These are phyloP conservation scores for Trinorchestia longiramus DNA, from an alignment of 1,140 invertebrate genomes.

Conservation along the genomic window DNA sequence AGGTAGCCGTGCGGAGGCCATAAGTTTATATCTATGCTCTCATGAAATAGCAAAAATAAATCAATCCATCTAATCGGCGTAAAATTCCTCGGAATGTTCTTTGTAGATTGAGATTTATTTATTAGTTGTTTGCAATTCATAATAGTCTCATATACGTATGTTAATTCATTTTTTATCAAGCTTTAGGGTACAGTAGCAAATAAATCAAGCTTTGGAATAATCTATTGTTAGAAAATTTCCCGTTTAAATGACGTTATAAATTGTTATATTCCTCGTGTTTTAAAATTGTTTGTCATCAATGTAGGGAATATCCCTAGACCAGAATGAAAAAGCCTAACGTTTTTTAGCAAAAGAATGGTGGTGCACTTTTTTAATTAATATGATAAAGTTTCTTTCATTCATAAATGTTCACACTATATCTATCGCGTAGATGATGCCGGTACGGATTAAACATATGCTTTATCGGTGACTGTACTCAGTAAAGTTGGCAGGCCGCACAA, in stretches of 20 bases:
- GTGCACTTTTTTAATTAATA: background rate
- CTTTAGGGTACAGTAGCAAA: too few relatives aligned
- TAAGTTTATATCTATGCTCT: background rate
- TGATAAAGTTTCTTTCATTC: background rate
- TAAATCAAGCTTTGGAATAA: background rate
- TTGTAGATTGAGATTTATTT: background rate
- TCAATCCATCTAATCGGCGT: background rate
- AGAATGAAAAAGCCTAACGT: background rate
- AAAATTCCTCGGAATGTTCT: background rate
- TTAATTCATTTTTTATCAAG: too few relatives aligned
- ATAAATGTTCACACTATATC: background rate
- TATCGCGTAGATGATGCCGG: background rate
- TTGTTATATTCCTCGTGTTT: background rate
- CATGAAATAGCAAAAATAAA: background rate
- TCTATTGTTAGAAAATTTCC: background rate
- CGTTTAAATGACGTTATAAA: background rate
- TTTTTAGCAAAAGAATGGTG: background rate
- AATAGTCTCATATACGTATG: too few relatives aligned
- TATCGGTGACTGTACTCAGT: conserved; percentile 18
- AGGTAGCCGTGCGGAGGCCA: background rate
- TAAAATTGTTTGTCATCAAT: background rate
- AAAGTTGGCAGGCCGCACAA: conserved; percentile 46
- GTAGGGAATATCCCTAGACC: background rate
- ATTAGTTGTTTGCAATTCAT: too few relatives aligned
- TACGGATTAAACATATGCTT: background rate